Percentiles rank a stretch among this genome's conserved stretches.
phyloP scores from a whole-genome alignment of 1,140 invertebrate genomes.

The Conus ventricosus region DNA sequence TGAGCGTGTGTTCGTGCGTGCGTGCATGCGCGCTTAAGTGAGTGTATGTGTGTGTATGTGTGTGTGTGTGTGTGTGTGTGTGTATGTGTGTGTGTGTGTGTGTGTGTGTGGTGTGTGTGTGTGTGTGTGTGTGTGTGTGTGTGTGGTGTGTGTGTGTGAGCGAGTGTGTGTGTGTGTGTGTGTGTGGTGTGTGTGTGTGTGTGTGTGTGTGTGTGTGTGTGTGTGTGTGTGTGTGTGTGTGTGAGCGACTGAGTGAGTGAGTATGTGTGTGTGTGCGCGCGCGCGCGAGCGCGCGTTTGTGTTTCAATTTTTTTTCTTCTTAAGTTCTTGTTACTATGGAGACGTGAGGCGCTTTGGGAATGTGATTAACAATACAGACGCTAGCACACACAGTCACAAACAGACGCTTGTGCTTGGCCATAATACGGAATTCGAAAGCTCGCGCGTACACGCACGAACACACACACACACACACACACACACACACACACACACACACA shows the following conservation, averaged over 20 bases:
- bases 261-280: too few species aligned
- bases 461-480: constrained; percentile 6
- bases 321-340: too few species aligned
- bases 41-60: too few species aligned
- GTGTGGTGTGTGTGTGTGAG: not conserved
- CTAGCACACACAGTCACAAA: too few species aligned
- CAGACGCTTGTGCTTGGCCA: too few species aligned
- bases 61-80: too few species aligned
- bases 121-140: not conserved
- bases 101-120: not conserved
- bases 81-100: constrained; percentile 19
- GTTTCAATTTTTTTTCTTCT: too few species aligned
- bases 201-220: not conserved
- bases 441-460: not conserved
- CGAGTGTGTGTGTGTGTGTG: constrained; percentile 11
- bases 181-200: not conserved
- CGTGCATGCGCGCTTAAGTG: too few species aligned
- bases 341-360: too few species aligned
- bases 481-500: constrained; percentile 6
- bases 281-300: too few species aligned
- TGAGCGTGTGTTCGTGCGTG: not conserved
- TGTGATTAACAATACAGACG: too few species aligned
- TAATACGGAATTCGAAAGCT: not conserved
- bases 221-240: constrained; percentile 8
- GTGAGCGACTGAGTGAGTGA: not conserved